These are phyloP conservation scores for Corythoichthys haematopterus DNA, from an alignment of 2,113 vertebrate species.

Conservation along the genomic window DNA sequence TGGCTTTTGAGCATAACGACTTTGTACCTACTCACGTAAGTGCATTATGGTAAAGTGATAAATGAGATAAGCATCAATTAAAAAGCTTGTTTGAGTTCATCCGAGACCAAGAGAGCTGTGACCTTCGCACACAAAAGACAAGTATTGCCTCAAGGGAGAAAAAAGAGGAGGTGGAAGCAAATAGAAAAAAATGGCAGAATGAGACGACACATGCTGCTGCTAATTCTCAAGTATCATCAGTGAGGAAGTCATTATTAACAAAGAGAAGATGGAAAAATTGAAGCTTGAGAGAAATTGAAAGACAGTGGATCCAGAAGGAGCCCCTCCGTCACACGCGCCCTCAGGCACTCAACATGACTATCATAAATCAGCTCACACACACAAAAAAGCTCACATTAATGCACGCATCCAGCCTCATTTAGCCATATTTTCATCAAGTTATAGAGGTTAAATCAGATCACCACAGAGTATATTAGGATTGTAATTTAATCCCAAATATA, in stretches of 20 bases:
- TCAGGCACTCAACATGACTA: conserved; percentile 26
- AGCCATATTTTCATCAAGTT: conserved; percentile 1
- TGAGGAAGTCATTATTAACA: conserved; percentile 11
- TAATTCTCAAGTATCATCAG: conserved; percentile 2
- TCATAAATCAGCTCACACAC: conserved; percentile 50
- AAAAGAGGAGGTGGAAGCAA: conserved; percentile 1
- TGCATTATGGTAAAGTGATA: conserved; percentile 5
- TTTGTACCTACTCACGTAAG: background rate
- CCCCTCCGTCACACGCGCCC: conserved; percentile 44
- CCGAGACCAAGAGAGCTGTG: conserved; percentile 20
- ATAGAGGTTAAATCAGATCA: background rate
- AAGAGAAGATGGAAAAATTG: conserved; percentile 30
- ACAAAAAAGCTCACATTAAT: conserved; percentile 16
- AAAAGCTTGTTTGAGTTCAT: conserved; percentile 21
- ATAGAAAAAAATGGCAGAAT: background rate
- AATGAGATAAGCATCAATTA: conserved; percentile 15
- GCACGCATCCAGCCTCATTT: conserved; percentile 5
- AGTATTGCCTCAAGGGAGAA: conserved; percentile 18
- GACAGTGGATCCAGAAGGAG: conserved; percentile 38
- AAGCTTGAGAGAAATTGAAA: conserved; percentile 40
- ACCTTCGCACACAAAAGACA: conserved; percentile 37
- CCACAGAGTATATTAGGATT: background rate
- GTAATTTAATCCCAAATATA: background rate
- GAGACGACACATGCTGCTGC: background rate
- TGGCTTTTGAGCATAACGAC: conserved; percentile 8